Conservation (phyloP, 1,140 invertebrate species). For the Zaprionus davidi region DNA sequence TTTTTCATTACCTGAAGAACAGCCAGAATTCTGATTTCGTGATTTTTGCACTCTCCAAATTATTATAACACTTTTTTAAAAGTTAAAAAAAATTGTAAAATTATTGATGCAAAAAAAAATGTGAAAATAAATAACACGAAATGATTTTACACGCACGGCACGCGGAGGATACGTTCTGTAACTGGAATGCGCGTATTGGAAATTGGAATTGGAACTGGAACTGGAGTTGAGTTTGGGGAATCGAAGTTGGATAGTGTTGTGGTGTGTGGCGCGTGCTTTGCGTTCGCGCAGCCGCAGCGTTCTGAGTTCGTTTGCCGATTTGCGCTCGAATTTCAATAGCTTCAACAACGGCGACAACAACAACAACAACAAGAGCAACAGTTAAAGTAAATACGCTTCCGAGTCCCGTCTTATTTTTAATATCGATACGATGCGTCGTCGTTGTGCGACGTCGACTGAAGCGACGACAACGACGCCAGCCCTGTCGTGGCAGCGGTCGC, state of each 20-base stretch:
- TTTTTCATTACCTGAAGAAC: conserved; percentile 9
- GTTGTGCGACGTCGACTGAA: conserved; percentile 11
- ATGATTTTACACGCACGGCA: conserved; percentile 5
- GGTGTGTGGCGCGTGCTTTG: conserved; percentile 66
- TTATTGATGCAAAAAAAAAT: background rate
- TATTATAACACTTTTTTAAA: conserved; percentile 10
- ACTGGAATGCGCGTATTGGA: conserved; percentile 16
- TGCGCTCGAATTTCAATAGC: conserved; percentile 74
- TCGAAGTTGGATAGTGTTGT: conserved; percentile 19
- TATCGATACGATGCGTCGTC: conserved; percentile 52
- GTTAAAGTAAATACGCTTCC: conserved; percentile 65
- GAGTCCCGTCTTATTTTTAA: conserved; percentile 74
- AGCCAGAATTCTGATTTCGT: background rate
- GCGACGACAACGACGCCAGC: conserved; percentile 19
- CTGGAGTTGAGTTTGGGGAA: conserved; percentile 13
- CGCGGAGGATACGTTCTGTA: conserved; percentile 9
- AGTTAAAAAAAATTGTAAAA: background rate
- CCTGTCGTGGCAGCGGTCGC: conserved; percentile 4
- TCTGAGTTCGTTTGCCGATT: conserved; percentile 73
- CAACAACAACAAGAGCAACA: conserved; percentile 24
- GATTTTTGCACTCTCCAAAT: background rate
- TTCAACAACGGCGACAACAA: conserved; percentile 27
- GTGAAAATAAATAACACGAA: background rate
- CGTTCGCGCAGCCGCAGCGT: conserved; percentile 74
- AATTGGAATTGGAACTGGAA: conserved; percentile 17